A percentile compares a stretch with the other conserved stretches of the same genome.
phyloP scores from a whole-genome alignment of 2,113 vertebrate genomes.

The Hippocampus comes region DNA sequence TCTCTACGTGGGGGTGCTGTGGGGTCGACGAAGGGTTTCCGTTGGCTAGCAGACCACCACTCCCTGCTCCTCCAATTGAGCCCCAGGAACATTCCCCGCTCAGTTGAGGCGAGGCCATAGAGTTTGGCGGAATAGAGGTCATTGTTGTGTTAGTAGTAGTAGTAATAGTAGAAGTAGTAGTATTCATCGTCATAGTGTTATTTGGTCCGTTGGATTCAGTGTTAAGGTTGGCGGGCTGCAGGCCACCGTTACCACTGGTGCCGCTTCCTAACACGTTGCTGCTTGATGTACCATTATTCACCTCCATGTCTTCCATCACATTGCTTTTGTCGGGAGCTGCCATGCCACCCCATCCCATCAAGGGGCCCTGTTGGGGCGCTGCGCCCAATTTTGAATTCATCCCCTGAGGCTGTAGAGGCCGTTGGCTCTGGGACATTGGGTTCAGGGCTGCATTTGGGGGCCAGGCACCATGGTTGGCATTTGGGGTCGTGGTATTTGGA shows the following conservation, averaged over 20 bases:
- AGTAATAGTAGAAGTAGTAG: constrained; percentile 84
- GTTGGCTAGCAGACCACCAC: constrained; percentile 75
- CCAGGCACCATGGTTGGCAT: constrained; percentile 96
- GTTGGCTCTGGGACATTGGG: constrained; percentile 80
- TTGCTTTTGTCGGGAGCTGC: constrained; percentile 82
- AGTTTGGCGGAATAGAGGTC: constrained; percentile 99
- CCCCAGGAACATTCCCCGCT: constrained; percentile 84
- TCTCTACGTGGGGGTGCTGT: constrained; percentile 84
- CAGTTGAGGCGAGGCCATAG: constrained; percentile 86
- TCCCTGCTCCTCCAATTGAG: constrained; percentile 56
- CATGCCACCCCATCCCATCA: constrained; percentile 80
- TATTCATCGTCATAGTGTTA: constrained; percentile 84
- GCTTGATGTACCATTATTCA: constrained; percentile 82
- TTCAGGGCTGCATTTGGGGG: constrained; percentile 57
- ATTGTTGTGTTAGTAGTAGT: constrained; percentile 89
- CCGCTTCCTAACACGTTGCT: constrained; percentile 82
- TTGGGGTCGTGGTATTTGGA: constrained; percentile 94
- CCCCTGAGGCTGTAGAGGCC: constrained; percentile 86
- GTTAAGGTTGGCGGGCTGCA: constrained; percentile 88
- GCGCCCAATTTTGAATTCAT: constrained; percentile 82
- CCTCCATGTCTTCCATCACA: constrained; percentile 77
- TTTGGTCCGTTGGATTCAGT: constrained; percentile 98
- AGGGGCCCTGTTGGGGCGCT: constrained; percentile 49
- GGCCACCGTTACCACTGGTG: constrained; percentile 76
- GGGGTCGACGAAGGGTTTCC: constrained; percentile 69